phyloP scores from a whole-genome alignment of 2,888 invertebrate genomes.

The Sphinx pinastri region DNA sequence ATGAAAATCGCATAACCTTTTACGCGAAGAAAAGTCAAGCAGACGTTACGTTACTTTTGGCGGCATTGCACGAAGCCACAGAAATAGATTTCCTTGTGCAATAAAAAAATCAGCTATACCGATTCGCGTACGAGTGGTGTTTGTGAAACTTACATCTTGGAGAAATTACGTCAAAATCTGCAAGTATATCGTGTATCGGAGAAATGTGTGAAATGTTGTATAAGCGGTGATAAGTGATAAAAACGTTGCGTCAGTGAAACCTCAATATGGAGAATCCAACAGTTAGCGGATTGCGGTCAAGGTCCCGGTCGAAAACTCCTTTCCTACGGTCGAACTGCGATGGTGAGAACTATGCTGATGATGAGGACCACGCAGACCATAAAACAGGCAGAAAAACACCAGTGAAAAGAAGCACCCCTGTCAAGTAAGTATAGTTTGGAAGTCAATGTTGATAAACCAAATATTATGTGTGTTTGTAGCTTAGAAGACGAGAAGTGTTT shows the following conservation, averaged over 20 bases:
- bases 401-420: conserved; percentile 74
- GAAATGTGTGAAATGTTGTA: conserved; percentile 29
- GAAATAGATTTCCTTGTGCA: conserved; percentile 82
- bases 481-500: background rate
- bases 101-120: conserved; percentile 56
- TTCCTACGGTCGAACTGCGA: conserved; percentile 85
- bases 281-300: conserved; percentile 85
- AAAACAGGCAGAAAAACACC: conserved; percentile 81
- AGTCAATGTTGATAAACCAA: background rate
- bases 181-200: background rate
- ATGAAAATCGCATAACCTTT: conserved; percentile 36
- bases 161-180: background rate
- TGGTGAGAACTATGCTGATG: conserved; percentile 81
- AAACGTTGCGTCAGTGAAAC: conserved; percentile 36
- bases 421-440: conserved; percentile 68
- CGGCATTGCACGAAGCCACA: conserved; percentile 77
- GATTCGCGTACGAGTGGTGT: conserved; percentile 45
- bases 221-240: conserved; percentile 49
- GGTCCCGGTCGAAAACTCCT: conserved; percentile 89
- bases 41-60: conserved; percentile 75
- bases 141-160: conserved; percentile 36
- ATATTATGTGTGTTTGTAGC: background rate
- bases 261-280: conserved; percentile 70
- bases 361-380: conserved; percentile 78
- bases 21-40: conserved; percentile 43